Percentiles rank a stretch among this genome's conserved stretches.
phyloP scores from a whole-genome alignment of 2,888 invertebrate genomes.

The Rapana venosa region DNA sequence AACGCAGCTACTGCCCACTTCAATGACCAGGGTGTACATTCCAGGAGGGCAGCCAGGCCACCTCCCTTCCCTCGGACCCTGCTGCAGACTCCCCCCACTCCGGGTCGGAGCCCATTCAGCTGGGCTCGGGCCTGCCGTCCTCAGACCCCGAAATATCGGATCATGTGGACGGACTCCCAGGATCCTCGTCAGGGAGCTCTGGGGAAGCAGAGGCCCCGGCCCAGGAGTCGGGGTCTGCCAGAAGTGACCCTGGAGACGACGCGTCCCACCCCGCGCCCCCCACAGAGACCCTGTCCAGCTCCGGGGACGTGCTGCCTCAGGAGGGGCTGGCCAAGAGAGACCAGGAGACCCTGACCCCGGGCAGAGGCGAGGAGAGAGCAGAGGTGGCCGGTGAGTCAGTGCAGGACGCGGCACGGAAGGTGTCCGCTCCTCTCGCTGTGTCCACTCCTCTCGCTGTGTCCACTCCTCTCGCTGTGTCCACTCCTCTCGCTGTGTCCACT shows the following conservation, averaged over 20 bases:
- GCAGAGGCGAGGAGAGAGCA: not conserved
- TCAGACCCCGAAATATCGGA: not conserved
- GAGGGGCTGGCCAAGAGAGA: not conserved
- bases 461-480: not conserved
- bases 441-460: too few relatives aligned
- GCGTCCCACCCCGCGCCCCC: not conserved
- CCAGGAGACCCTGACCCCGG: not conserved
- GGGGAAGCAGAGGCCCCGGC: not conserved
- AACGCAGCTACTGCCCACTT: too few relatives aligned
- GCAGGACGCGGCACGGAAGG: not conserved
- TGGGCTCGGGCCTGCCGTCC: not conserved
- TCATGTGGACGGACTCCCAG: not conserved
- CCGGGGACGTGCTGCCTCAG: not conserved
- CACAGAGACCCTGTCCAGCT: not conserved
- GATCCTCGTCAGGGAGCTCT: not conserved
- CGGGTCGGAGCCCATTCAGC: not conserved
- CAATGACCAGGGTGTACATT: not conserved
- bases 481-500: too few relatives aligned
- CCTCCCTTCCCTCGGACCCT: not conserved
- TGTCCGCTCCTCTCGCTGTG: not conserved
- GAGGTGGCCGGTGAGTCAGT: not conserved
- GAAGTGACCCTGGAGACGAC: not conserved
- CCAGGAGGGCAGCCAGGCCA: not conserved
- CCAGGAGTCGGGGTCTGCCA: not conserved
- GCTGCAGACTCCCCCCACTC: not conserved